phyloP scores from a whole-genome alignment of 1,140 invertebrate genomes.

The Hestina assimilis region DNA sequence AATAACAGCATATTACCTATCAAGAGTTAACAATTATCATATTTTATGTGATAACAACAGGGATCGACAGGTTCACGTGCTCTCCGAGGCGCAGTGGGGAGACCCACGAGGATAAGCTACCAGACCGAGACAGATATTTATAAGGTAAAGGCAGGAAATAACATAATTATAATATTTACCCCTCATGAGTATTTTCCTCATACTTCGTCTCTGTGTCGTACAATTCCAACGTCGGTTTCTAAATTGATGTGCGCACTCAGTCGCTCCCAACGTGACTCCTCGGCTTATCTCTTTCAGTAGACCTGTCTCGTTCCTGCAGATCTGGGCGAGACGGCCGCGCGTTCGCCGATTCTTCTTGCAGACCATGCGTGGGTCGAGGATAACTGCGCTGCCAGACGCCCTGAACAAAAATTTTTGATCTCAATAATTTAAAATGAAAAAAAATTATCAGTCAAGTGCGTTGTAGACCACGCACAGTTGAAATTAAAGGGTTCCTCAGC shows the following conservation, averaged over 20 bases:
- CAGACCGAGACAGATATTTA: no score
- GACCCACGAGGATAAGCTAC: no score
- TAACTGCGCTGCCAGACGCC: slow-evolving; percentile 88
- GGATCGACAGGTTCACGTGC: no score
- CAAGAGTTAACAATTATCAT: no score
- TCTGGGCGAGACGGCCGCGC: slow-evolving; percentile 86
- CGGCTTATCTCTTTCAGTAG: slow-evolving; percentile 87
- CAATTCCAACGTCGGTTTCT: slow-evolving; percentile 91
- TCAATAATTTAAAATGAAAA: not conserved
- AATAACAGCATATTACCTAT: no score
- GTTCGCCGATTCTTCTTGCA: slow-evolving; percentile 87
- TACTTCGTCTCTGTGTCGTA: slow-evolving; percentile 86
- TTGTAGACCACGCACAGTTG: no score
- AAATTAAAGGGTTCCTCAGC: no score
- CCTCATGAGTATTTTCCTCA: slow-evolving; percentile 88
- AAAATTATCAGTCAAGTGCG: no score
- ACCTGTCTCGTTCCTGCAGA: slow-evolving; percentile 86
- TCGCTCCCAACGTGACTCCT: slow-evolving; percentile 88
- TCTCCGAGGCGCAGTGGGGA: no score
- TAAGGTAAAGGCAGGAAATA: no score
- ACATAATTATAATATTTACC: slow-evolving; percentile 79
- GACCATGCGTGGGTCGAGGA: slow-evolving; percentile 92
- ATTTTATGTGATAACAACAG: no score
- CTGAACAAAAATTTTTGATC: slow-evolving; percentile 61
- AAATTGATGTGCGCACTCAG: slow-evolving; percentile 92